Conservation (phyloP, 2,888 invertebrate genomes). For the Oegoconia quadripuncta region DNA sequence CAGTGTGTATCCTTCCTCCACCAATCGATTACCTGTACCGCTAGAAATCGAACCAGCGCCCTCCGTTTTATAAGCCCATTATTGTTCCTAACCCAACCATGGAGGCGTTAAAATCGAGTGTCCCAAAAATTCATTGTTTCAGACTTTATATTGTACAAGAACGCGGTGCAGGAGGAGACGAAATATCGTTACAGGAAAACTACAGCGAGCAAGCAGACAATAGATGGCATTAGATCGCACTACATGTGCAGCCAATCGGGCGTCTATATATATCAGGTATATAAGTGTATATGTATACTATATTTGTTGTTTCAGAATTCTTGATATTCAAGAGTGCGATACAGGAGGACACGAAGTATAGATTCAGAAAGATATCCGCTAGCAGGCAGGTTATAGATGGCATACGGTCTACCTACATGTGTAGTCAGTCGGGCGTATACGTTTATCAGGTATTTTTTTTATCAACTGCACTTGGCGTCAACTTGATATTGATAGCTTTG, state of each 20-base stretch:
- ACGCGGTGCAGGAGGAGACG: slow-evolving; percentile 64
- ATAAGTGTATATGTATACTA: not conserved
- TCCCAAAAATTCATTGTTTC: slow-evolving; percentile 9
- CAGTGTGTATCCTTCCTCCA: too few relatives aligned
- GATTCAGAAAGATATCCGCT: slow-evolving; percentile 67
- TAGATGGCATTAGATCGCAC: slow-evolving; percentile 65
- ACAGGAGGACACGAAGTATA: slow-evolving; percentile 64
- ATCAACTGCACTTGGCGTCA: too few relatives aligned
- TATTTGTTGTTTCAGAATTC: slow-evolving; percentile 43
- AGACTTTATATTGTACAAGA: slow-evolving; percentile 70
- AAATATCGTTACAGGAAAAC: slow-evolving; percentile 67
- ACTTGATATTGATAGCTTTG: too few relatives aligned
- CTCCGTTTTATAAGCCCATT: too few relatives aligned
- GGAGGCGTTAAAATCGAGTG: too few relatives aligned
- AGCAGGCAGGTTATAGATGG: slow-evolving; percentile 71
- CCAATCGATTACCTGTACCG: too few relatives aligned
- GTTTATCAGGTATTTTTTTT: slow-evolving; percentile 15
- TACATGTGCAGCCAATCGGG: slow-evolving; percentile 73
- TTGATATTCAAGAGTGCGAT: slow-evolving; percentile 65
- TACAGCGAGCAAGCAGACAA: slow-evolving; percentile 69
- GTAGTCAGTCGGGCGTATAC: slow-evolving; percentile 54
- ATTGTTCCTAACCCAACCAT: too few relatives aligned
- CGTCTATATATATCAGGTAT: slow-evolving; percentile 66
- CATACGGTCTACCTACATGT: slow-evolving; percentile 68
- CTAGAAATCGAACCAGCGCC: too few relatives aligned